A percentile compares a stretch with the other conserved stretches of the same genome.
These are phyloP conservation scores for Ypsolopha scabrella DNA, from an alignment of 2,888 invertebrate species.

Conservation along the genomic window DNA sequence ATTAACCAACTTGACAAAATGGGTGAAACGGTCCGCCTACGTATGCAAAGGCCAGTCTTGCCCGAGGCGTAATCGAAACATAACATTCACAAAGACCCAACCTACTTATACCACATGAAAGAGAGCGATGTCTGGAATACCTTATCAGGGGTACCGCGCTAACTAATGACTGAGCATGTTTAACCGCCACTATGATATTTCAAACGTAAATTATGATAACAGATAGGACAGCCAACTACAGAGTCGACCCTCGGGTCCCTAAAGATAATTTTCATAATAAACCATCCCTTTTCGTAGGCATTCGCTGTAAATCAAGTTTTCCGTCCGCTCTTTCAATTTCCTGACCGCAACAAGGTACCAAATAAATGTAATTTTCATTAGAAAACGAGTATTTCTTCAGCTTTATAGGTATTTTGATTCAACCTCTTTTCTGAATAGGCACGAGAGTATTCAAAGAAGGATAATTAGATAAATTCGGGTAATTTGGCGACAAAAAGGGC, in stretches of 20 bases:
- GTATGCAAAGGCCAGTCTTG: neutral
- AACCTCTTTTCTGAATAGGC: slow-evolving; percentile 2
- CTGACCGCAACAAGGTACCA: slow-evolving; percentile 52
- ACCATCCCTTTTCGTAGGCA: slow-evolving; percentile 56
- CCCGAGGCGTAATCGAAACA: neutral
- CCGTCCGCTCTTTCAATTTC: slow-evolving; percentile 58
- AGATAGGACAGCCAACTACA: slow-evolving; percentile 5
- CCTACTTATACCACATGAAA: too few relatives aligned
- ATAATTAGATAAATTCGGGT: neutral
- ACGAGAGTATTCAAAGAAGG: neutral
- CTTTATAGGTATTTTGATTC: slow-evolving; percentile 28
- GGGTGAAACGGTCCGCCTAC: neutral
- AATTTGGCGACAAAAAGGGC: slow-evolving; percentile 1
- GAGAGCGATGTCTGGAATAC: neutral
- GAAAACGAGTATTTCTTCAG: slow-evolving; percentile 22
- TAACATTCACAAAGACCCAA: too few relatives aligned
- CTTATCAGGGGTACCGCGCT: neutral
- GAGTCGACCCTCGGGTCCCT: slow-evolving; percentile 14
- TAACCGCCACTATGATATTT: neutral
- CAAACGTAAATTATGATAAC: slow-evolving; percentile 8
- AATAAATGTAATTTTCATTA: slow-evolving; percentile 48
- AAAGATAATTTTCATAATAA: slow-evolving; percentile 58
- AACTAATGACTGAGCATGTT: neutral
- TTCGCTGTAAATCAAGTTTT: slow-evolving; percentile 60
- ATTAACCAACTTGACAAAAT: neutral